Conservation (phyloP, 2,888 invertebrate genomes). For the Didymodactylos carnosus region DNA sequence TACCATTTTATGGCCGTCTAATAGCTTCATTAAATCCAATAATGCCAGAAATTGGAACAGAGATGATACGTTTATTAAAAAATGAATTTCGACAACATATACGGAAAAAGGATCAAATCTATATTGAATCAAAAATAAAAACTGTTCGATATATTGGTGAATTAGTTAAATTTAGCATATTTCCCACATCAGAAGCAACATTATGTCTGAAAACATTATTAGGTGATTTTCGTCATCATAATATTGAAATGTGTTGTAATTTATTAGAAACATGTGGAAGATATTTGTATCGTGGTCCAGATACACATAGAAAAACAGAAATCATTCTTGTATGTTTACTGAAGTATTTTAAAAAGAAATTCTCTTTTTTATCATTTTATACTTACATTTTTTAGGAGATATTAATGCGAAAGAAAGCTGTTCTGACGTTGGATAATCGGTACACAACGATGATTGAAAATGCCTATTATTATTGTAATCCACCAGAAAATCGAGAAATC, state of each 20-base stretch:
- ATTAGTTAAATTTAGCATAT: slow-evolving; percentile 75
- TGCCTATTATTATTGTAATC: slow-evolving; percentile 81
- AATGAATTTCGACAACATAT: slow-evolving; percentile 77
- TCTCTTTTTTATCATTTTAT: not conserved
- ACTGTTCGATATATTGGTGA: slow-evolving; percentile 85
- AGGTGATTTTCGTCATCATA: slow-evolving; percentile 73
- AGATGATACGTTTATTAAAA: slow-evolving; percentile 64
- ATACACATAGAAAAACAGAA: slow-evolving; percentile 52
- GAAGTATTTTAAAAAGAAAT: slow-evolving; percentile 8
- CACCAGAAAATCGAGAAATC: slow-evolving; percentile 39
- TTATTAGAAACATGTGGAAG: slow-evolving; percentile 78
- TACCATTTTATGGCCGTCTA: slow-evolving; percentile 79
- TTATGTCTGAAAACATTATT: slow-evolving; percentile 72
- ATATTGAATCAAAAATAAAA: slow-evolving; percentile 54
- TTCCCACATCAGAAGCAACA: slow-evolving; percentile 77
- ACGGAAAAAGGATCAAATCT: slow-evolving; percentile 42
- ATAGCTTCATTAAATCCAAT: slow-evolving; percentile 76
- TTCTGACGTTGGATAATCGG: slow-evolving; percentile 62
- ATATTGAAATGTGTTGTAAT: slow-evolving; percentile 93
- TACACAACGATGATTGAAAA: slow-evolving; percentile 85
- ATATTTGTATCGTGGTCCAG: slow-evolving; percentile 68
- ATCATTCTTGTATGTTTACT: slow-evolving; percentile 27
- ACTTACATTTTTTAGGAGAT: slow-evolving; percentile 53
- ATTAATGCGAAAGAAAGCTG: slow-evolving; percentile 70
- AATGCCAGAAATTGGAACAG: slow-evolving; percentile 67